Evolutionary conservation across 2,113 vertebrate species (phyloP).

Genomic region (Nannobrachium achirus): DNA sequence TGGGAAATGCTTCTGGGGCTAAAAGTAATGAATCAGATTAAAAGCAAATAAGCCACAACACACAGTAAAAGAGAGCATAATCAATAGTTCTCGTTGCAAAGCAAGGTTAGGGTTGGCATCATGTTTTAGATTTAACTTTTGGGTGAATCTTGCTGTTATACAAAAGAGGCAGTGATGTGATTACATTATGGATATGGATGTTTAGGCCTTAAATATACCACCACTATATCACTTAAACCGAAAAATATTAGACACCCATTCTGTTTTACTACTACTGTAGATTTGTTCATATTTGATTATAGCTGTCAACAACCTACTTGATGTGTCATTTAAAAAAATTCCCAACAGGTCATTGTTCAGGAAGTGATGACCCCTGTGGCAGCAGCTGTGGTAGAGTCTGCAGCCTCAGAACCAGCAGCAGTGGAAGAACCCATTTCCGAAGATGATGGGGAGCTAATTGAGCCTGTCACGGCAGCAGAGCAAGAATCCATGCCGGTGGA

Average conservation of each 20-base stretch:
- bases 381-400: not conserved
- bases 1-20: no score
- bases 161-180: no score
- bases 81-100: no score
- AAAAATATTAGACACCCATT: not conserved
- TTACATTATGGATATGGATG: no score
- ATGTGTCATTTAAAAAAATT: not conserved
- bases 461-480: slow-evolving; percentile 10
- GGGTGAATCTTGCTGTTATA: no score
- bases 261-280: not conserved
- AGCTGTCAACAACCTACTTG: not conserved
- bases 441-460: slow-evolving; percentile 9
- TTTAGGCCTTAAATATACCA: no score
- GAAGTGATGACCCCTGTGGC: not conserved
- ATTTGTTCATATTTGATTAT: not conserved
- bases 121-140: no score
- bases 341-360: slow-evolving; percentile 17
- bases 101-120: no score
- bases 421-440: slow-evolving; percentile 4
- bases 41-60: no score
- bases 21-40: no score
- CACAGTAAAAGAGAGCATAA: no score
- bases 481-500: slow-evolving; percentile 4
- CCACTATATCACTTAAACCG: no score
- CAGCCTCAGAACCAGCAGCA: not conserved